Base-by-base conservation (phyloP, 2,113 vertebrate genomes). In the Megalops atlanticus region DNA sequence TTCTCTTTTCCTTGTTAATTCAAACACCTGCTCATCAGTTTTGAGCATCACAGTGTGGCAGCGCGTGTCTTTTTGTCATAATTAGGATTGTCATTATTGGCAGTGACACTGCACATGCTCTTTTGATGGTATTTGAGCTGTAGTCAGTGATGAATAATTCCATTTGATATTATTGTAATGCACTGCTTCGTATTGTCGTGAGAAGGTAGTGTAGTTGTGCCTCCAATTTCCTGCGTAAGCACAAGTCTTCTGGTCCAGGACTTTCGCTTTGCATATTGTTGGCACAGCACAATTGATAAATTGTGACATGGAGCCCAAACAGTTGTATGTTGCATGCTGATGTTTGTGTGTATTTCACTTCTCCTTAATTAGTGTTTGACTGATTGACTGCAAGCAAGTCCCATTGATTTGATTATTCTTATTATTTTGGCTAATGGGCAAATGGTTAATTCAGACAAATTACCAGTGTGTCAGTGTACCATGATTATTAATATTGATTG, bases 21-120 rank as follows among this genome's bases (percentile, higher is more conserved):
- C 74, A 76, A 27, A 43, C 49, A 31, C n/a, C 41, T 31, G 74
- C 27, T 76, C 3, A 47, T 76, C 43, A 31, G n/a, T 52, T 76
- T 33, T 18, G 35, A 45, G 43, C 27, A 21, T 76, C 74, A 27
- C 74, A 33, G 27, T 47, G 43, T 76, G n/a, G n/a, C n/a, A n/a
- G n/a, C n/a, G n/a, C n/a, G 74, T 45, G 27, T 39, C 31, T 75
- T 52, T 15, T 15, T 76, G 74, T 4, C 40, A 33, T 15, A 10
- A 21, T 49, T 35, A 47, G 33, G 43, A 76, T 4, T 36, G 31
- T 5, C 74, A 47, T 31, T 45, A 45, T 35, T 47, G 31, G 41
- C 74, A 76, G 41, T 43, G 45, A 43, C 74, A 76, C 27, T 47
- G 31, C 27, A 11, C 27, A 15, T 43, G 11, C 41, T 16, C 49